phyloP scores from a whole-genome alignment of 2,797 vertebrate genomes.

The Notolabrus celidotus region DNA sequence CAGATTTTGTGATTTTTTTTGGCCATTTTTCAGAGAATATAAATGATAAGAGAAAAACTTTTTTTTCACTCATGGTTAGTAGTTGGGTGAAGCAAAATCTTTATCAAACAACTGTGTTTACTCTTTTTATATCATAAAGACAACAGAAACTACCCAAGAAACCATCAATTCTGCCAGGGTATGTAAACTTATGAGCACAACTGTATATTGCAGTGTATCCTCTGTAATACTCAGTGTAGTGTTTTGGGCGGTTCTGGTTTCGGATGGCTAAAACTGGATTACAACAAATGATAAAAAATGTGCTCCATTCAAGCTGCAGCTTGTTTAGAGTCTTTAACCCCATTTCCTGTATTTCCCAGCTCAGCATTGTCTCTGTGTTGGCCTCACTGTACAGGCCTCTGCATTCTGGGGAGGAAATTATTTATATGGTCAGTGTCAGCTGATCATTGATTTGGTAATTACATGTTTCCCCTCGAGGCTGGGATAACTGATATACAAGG shows the following conservation, averaged over 20 bases:
- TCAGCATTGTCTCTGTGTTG: constrained; percentile 42
- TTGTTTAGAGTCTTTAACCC: constrained; percentile 29
- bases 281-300: constrained; percentile 30
- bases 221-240: neutral
- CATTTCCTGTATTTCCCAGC: neutral
- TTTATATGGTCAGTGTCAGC: constrained; percentile 80
- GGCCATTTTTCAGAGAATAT: no score
- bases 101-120: no score
- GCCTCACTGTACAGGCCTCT: constrained; percentile 42
- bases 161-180: no score
- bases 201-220: neutral
- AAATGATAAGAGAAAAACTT: no score
- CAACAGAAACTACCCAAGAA: no score
- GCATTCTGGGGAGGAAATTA: constrained; percentile 67
- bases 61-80: no score
- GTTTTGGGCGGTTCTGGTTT: constrained; percentile 17
- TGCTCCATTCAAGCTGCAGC: constrained; percentile 29
- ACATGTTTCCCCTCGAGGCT: constrained; percentile 74
- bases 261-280: constrained; percentile 23
- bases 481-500: constrained; percentile 74
- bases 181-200: no score
- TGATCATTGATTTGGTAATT: constrained; percentile 84
- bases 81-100: no score
- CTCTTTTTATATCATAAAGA: no score
- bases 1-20: no score